Conservation (phyloP, 2,888 invertebrate genomes). For the Rhagium mordax region DNA sequence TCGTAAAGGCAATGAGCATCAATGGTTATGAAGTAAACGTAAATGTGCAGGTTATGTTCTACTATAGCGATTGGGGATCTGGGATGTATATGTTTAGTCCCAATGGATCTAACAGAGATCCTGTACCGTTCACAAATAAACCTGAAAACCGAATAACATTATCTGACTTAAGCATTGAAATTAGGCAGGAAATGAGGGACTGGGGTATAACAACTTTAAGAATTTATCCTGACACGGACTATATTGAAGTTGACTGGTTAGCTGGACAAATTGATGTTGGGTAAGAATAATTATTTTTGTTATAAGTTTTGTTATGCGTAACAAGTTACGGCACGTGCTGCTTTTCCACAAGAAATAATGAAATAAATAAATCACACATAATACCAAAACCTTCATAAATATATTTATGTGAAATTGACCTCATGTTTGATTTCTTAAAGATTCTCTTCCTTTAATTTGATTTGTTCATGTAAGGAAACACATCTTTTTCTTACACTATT, state of each 20-base stretch:
- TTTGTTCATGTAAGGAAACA: too few species aligned
- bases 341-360: too few species aligned
- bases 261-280: constrained; percentile 35
- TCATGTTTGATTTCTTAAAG: too few species aligned
- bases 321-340: too few species aligned
- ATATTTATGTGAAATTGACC: too few species aligned
- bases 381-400: too few species aligned
- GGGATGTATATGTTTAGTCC: constrained; percentile 96
- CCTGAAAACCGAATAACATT: constrained; percentile 5
- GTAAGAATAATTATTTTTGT: neutral
- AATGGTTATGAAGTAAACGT: constrained; percentile 68
- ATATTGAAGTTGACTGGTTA: constrained; percentile 25
- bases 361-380: too few species aligned
- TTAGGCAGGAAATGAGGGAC: constrained; percentile 11
- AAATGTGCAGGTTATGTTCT: constrained; percentile 81
- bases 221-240: constrained; percentile 21
- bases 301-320: too few species aligned
- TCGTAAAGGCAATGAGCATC: constrained; percentile 71
- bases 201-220: constrained; percentile 11
- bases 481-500: too few species aligned
- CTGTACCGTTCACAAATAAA: neutral
- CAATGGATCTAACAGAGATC: constrained; percentile 59
- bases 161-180: constrained; percentile 6
- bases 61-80: constrained; percentile 83
- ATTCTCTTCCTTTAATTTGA: too few species aligned